phyloP scores from a whole-genome alignment of 1,140 invertebrate genomes.

The Uloborus diversus region DNA sequence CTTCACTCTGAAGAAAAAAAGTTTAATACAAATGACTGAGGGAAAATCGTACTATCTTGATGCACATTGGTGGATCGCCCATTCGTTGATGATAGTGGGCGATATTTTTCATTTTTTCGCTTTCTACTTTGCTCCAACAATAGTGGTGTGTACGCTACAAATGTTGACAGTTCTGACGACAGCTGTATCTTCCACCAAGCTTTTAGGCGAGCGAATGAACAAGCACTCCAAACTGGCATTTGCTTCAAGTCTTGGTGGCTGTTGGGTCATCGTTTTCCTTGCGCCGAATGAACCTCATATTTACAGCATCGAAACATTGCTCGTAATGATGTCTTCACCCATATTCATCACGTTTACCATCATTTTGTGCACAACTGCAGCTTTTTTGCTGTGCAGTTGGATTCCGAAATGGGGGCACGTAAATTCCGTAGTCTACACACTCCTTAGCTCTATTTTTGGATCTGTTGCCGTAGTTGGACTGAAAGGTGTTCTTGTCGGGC shows the following conservation, averaged over 20 bases:
- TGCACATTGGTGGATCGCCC: slow-evolving; percentile 21
- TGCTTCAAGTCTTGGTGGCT: slow-evolving; percentile 9
- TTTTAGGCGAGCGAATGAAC: slow-evolving; percentile 16
- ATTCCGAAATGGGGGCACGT: slow-evolving; percentile 19
- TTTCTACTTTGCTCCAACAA: slow-evolving; percentile 31
- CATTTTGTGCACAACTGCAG: neutral
- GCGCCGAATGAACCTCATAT: slow-evolving; percentile 19
- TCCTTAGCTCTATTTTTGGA: slow-evolving; percentile 39
- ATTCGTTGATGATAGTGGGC: slow-evolving; percentile 29
- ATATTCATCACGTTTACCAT: neutral
- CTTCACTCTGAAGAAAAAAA: slow-evolving; percentile 21
- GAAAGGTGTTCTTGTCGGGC: slow-evolving; percentile 23
- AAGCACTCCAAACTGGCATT: slow-evolving; percentile 14
- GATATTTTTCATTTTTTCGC: slow-evolving; percentile 28
- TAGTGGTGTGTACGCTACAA: slow-evolving; percentile 24
- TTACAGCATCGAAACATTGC: neutral
- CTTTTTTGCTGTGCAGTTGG: neutral
- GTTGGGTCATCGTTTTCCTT: slow-evolving; percentile 16
- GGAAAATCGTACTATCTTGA: neutral
- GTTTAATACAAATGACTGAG: neutral
- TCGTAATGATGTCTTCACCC: slow-evolving; percentile 3
- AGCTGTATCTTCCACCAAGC: slow-evolving; percentile 6
- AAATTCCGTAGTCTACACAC: slow-evolving; percentile 15
- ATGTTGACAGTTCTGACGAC: slow-evolving; percentile 21
- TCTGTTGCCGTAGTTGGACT: slow-evolving; percentile 16